These are phyloP conservation scores for Catharus fuscescens DNA, from an alignment of 2,113 vertebrate species.

Conservation along the genomic window DNA sequence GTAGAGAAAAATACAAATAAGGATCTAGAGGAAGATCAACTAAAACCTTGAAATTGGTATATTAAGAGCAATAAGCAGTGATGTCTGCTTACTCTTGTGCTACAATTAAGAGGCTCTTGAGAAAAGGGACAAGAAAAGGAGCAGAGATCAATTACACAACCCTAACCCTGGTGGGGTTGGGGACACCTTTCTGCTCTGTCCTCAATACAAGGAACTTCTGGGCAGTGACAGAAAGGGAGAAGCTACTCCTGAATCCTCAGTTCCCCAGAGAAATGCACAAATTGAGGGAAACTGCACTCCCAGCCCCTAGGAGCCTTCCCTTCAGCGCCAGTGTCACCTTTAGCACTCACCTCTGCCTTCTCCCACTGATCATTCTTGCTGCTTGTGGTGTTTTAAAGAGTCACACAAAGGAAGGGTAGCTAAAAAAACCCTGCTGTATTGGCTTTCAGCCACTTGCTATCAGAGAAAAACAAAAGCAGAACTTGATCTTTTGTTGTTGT, in stretches of 20 bases:
- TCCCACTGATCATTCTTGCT: background rate
- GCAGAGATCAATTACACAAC: background rate
- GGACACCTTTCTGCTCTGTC: background rate
- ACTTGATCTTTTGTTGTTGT: conserved; percentile 62
- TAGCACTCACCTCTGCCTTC: background rate
- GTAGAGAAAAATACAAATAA: background rate
- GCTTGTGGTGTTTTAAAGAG: background rate
- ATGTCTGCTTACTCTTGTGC: background rate
- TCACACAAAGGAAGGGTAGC: background rate
- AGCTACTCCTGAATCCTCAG: background rate
- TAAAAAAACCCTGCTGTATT: background rate
- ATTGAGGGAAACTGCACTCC: background rate
- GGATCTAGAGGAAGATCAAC: background rate
- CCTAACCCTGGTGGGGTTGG: background rate
- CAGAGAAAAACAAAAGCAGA: conserved; percentile 46
- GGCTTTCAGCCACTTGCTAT: conserved; percentile 4
- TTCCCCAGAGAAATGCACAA: background rate
- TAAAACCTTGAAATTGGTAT: background rate
- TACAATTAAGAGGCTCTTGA: background rate
- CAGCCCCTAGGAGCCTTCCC: background rate
- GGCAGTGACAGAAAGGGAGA: background rate
- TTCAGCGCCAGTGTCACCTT: background rate
- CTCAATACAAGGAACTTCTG: background rate
- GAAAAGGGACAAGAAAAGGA: background rate
- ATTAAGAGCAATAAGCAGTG: background rate